Evolutionary conservation across 2,797 vertebrate species (phyloP).

Genomic region (Oophaga sylvatica): DNA sequence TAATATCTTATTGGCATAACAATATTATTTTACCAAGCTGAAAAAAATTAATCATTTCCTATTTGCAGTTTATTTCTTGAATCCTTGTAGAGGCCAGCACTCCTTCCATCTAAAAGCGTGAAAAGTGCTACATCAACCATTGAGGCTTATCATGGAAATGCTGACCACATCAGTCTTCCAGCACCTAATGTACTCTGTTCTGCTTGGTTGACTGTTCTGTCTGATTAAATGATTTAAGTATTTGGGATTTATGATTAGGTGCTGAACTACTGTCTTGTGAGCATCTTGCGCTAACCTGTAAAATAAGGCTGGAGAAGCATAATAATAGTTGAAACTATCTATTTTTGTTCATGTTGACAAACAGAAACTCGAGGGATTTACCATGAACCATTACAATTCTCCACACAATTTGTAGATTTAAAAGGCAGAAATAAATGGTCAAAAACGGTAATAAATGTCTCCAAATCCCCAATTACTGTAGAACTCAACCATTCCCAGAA

Average conservation of each 20-base stretch:
- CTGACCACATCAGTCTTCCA: slow-evolving; percentile 41
- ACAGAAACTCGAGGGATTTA: slow-evolving; percentile 1
- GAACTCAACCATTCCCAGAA: background rate
- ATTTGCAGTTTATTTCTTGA: slow-evolving; percentile 10
- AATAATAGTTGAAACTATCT: background rate
- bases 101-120: background rate
- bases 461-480: slow-evolving; percentile 1
- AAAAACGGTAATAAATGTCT: background rate
- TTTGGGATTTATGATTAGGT: slow-evolving; percentile 38
- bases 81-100: background rate
- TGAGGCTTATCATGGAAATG: slow-evolving; percentile 40
- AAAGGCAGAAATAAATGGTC: background rate
- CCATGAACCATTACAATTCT: background rate
- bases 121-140: slow-evolving; percentile 43
- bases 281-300: slow-evolving; percentile 10
- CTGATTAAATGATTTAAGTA: slow-evolving; percentile 46
- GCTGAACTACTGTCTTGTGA: slow-evolving; percentile 18
- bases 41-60: background rate
- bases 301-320: background rate
- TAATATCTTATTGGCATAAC: background rate
- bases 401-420: background rate
- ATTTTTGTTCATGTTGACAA: slow-evolving; percentile 9
- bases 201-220: slow-evolving; percentile 40
- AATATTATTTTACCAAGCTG: background rate
- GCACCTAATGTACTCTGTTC: slow-evolving; percentile 48